Conservation (phyloP, 2,888 invertebrate genomes). For the Xestoiulus laeticollis region DNA sequence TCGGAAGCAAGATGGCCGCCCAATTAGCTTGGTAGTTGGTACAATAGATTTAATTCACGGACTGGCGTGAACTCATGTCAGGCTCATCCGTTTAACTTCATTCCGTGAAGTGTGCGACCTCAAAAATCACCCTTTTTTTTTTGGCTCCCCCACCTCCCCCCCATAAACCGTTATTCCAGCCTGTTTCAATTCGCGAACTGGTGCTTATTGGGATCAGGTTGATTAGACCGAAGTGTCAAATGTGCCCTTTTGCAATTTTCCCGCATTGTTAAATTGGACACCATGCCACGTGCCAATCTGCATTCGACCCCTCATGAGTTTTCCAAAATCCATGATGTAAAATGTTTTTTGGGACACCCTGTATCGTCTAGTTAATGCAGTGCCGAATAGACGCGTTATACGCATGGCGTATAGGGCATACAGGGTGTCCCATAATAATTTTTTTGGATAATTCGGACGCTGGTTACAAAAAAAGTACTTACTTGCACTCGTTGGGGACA, state of each 20-base stretch:
- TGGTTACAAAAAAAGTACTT: conserved; percentile 69
- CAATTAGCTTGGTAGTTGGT: background rate
- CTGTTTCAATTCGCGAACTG: background rate
- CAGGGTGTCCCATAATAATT: background rate
- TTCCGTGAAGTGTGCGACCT: background rate
- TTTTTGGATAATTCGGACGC: no score
- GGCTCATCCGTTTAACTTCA: background rate
- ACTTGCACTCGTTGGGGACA: conserved; percentile 95
- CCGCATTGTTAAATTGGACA: background rate
- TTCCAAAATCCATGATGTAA: no score
- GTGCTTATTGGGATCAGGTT: background rate
- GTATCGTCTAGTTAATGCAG: no score
- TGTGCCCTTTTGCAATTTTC: background rate
- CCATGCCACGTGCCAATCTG: background rate
- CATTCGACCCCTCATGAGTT: background rate
- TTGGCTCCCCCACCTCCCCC: background rate
- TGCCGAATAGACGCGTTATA: background rate
- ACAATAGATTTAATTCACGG: background rate
- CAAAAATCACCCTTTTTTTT: background rate
- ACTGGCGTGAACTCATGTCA: background rate
- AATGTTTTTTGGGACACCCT: background rate
- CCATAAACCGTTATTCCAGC: background rate
- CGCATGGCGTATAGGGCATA: background rate
- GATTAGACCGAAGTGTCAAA: background rate
- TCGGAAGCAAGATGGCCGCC: background rate